Evolutionary conservation across 1,140 invertebrate species (phyloP), one percentile per base, ranked within the genome.

Genomic region (Oscheius sp.): DNA sequence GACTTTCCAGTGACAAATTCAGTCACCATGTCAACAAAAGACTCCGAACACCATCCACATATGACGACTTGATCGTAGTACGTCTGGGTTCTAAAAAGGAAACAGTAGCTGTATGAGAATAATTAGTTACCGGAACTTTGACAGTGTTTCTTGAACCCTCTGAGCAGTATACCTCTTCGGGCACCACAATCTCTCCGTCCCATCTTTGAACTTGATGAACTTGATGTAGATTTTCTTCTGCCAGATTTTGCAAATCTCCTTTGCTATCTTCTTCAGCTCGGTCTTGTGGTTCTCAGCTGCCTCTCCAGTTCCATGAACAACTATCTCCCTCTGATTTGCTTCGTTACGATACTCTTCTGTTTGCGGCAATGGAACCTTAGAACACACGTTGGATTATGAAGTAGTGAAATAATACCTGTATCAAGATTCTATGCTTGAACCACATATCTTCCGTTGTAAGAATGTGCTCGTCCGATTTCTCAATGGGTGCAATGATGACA

Each of bases 1-100:
- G 64, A 66, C 20, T 66, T 15, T 4, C 34, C 35, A n/a, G 26
- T 32, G 29, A 73, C 26, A n/a, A 73, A 73, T 2, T n/a, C 20
- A 18, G 29, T 32, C n/a, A 73, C 49, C 23, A 29, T 34, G 3
- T 73, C 62, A 18, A 61, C 45, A 20, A 36, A 73, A n/a, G 34
- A 20, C 0, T 66, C 26, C 0, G 34, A 31, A 29, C 66, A 31
- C 7, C 49, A 29, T 34, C 46, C 71, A 20, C 49, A 34, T 26
- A 73, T 73, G 15, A 73, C 10, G 7, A 52, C 29, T 61, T 73
- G 71, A 35, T 73, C 71, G 28, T 73, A 29, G 49, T 73, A 73
- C 15, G 71, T 73, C 28, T 73, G 71, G 1, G 34, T 45, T 23
- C 71, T 71, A 26, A 65, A 66, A 7, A 32, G 10, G 10, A 34